A percentile compares a stretch with the other conserved stretches of the same genome.
Conservation (phyloP, 2,797 vertebrate species). For the Florisuga fusca region DNA sequence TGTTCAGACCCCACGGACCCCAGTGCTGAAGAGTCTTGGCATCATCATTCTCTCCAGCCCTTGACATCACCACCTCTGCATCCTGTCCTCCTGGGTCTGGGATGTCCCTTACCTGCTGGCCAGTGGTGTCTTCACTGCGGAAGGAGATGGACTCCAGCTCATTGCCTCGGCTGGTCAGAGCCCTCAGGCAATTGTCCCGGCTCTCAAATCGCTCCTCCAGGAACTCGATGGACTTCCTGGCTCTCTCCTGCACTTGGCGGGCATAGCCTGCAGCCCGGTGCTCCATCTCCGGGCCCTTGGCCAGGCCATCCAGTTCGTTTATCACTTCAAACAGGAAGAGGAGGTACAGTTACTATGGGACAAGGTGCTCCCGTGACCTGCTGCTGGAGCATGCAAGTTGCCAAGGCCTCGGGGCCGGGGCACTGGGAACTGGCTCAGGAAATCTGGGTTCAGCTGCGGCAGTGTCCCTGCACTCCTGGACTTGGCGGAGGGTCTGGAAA, state of each 20-base stretch:
- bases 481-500: constrained; percentile 44
- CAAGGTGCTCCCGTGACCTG: constrained; percentile 65
- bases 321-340: constrained; percentile 86
- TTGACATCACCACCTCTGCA: neutral
- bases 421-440: constrained; percentile 64
- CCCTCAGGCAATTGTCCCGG: constrained; percentile 89
- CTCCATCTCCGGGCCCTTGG: constrained; percentile 93
- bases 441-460: constrained; percentile 65
- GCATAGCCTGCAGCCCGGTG: constrained; percentile 84
- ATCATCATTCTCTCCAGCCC: no score
- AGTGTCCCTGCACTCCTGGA: constrained; percentile 21
- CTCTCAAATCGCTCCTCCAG: constrained; percentile 91
- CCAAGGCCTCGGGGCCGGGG: constrained; percentile 54
- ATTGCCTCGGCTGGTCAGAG: constrained; percentile 95
- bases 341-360: constrained; percentile 43
- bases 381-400: constrained; percentile 47
- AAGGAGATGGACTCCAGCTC: constrained; percentile 97
- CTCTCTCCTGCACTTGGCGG: constrained; percentile 92
- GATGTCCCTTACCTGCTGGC: constrained; percentile 88
- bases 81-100: neutral
- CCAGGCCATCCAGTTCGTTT: constrained; percentile 95
- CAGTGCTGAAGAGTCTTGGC: neutral
- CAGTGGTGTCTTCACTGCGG: constrained; percentile 96
- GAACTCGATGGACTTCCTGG: constrained; percentile 90
- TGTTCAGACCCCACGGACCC: fast-evolving